Evolutionary conservation across 1,140 invertebrate genomes (phyloP).

Genomic region (Diorhabda carinulata): DNA sequence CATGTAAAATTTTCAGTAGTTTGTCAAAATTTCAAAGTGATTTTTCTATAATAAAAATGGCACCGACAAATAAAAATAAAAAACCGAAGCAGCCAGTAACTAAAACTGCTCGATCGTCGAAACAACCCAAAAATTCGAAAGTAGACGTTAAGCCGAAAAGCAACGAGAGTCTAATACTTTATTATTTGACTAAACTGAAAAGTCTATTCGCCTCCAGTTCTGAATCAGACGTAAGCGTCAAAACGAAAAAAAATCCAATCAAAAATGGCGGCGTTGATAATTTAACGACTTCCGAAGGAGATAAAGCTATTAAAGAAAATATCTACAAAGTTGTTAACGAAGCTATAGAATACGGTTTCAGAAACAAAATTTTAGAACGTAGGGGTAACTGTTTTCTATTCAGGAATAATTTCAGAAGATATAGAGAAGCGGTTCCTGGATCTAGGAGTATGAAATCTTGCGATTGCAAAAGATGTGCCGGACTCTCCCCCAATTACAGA

Average conservation of each 20-base stretch:
- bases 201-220: constrained; percentile 16
- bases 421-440: constrained; percentile 15
- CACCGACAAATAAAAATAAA: background rate
- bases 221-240: background rate
- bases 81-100: background rate
- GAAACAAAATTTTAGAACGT: constrained; percentile 24
- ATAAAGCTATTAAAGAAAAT: constrained; percentile 21
- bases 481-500: too few species aligned
- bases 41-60: background rate
- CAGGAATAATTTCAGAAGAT: constrained; percentile 10
- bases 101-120: background rate
- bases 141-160: constrained; percentile 10
- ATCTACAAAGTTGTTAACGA: constrained; percentile 26
- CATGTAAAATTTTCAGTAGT: background rate
- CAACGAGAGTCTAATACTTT: constrained; percentile 24
- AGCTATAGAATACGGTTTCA: constrained; percentile 27
- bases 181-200: constrained; percentile 28
- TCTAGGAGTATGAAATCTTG: constrained; percentile 8
- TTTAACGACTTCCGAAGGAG: background rate
- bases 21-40: background rate
- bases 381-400: constrained; percentile 25
- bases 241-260: constrained; percentile 16
- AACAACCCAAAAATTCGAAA: background rate
- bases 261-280: constrained; percentile 6
- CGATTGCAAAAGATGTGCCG: constrained; percentile 6